Evolutionary conservation across 1,140 invertebrate species (phyloP).

Genomic region (Heliconius eleuchia): DNA sequence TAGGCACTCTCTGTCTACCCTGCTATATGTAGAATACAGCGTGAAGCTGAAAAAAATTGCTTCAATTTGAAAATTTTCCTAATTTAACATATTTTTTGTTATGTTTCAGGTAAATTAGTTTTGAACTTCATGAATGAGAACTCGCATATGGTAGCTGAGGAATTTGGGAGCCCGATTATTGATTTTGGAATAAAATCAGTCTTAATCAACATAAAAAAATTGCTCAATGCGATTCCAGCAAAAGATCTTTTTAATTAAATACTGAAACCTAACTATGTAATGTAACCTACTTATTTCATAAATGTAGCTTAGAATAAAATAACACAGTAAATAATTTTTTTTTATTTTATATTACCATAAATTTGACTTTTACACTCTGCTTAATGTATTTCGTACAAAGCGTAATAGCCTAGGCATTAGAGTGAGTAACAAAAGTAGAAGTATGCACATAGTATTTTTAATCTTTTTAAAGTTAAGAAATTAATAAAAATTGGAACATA

Average conservation of each 20-base stretch:
- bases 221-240: conserved; percentile 42
- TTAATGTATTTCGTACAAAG: neutral
- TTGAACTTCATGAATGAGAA: conserved; percentile 61
- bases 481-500: too few relatives aligned
- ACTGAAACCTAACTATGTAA: neutral
- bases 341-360: neutral
- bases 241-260: conserved; percentile 31
- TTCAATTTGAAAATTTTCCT: too few relatives aligned
- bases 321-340: conserved; percentile 13
- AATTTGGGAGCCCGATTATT: conserved; percentile 56
- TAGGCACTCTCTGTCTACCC: too few relatives aligned
- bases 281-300: neutral
- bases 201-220: conserved; percentile 45
- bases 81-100: conserved; percentile 15
- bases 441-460: too few relatives aligned
- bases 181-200: conserved; percentile 46
- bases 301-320: neutral
- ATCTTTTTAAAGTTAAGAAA: too few relatives aligned
- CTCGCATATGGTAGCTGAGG: conserved; percentile 54
- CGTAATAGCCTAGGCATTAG: too few relatives aligned
- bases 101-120: conserved; percentile 51
- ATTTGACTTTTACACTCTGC: neutral
- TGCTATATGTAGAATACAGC: too few relatives aligned
- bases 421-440: too few relatives aligned
- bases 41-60: too few relatives aligned